Evolutionary conservation across 2,113 vertebrate species (phyloP).

Genomic region (Callocephalon fimbriatum): DNA sequence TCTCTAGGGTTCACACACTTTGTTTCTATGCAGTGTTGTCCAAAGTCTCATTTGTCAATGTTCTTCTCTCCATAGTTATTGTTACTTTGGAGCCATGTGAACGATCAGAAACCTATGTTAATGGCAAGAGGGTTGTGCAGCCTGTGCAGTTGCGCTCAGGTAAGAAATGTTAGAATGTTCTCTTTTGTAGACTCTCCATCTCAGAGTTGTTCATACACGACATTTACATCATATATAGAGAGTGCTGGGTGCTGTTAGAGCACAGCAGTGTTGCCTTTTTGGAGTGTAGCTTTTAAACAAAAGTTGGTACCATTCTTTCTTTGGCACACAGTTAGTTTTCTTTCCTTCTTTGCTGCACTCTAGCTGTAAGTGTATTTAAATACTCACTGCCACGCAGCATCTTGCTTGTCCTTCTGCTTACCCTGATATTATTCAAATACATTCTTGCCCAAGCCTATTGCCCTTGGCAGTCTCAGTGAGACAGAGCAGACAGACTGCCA

Average conservation of each 20-base stretch:
- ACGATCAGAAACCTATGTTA: conserved; percentile 95
- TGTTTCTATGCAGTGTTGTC: not conserved
- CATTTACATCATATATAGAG: not conserved
- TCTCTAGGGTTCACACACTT: not conserved
- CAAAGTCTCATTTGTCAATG: not conserved
- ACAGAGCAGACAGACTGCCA: conserved; percentile 22
- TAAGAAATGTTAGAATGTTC: not conserved
- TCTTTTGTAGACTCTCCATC: not conserved
- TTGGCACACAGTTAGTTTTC: not conserved
- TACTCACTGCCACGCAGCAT: not conserved
- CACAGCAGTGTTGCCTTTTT: not conserved
- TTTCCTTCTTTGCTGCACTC: not conserved
- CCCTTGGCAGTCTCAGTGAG: conserved; percentile 11
- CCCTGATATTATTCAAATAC: conserved; percentile 12
- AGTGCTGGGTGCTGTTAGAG: not conserved
- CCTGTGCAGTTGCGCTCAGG: conserved; percentile 95
- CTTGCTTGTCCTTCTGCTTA: conserved; percentile 15
- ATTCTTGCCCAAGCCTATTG: conserved; percentile 16
- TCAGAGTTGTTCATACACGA: not conserved
- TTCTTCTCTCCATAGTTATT: conserved; percentile 82
- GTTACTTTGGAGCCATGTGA: conserved; percentile 95
- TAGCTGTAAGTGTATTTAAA: not conserved
- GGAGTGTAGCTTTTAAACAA: not conserved
- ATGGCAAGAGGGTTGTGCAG: conserved; percentile 92
- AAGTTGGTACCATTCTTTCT: not conserved